Evolutionary conservation across 2,113 vertebrate genomes (phyloP), one percentile per base, ranked within the genome.

Genomic region (Hassar affinis): DNA sequence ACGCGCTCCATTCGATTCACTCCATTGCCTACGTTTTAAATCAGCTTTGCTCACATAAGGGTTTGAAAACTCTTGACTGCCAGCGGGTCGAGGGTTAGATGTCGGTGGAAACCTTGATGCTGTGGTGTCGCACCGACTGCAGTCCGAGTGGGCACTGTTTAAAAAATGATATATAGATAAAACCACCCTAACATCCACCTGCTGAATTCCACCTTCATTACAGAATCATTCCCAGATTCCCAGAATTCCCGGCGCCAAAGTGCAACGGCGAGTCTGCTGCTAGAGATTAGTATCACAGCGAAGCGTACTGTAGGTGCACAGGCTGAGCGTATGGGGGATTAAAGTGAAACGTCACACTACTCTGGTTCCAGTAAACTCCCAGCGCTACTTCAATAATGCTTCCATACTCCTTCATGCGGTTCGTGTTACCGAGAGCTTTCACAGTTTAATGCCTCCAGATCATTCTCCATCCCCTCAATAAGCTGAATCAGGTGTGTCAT

Each of bases 241-340:
- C 30, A 25, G 30, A 3, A 42, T 38, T 17, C 35, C n/a, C 66
- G n/a, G 20, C 4, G 3, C 17, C 42, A 14, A n/a, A 79, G 77
- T 47, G 77, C 56, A 79, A 47, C 11, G 15, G 38, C 38, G 1
- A 47, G 25, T 17, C 15, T 7, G n/a, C 45, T 14, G 3, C 25
- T 17, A 7, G 14, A 15, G 12, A 49, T 27, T 8, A 49, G 38
- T 17, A 49, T 49, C 15, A 47, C 3, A 49, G 45, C 1, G 59
- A 83, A 42, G 30, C 27, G 27, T 62, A 25, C 49, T 71, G 79
- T 57, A 57, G 47, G 64, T 69, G 79, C 79, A 81, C 64, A 81
- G 51, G 33, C 51, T 27, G 51, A 54, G 25, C 22, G 42, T 2
- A 27, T 27, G 42, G 15, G 2, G n/a, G 22, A 2, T 38, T 25